Conservation (phyloP, 2,113 vertebrate species). For the Callipepla californica region DNA sequence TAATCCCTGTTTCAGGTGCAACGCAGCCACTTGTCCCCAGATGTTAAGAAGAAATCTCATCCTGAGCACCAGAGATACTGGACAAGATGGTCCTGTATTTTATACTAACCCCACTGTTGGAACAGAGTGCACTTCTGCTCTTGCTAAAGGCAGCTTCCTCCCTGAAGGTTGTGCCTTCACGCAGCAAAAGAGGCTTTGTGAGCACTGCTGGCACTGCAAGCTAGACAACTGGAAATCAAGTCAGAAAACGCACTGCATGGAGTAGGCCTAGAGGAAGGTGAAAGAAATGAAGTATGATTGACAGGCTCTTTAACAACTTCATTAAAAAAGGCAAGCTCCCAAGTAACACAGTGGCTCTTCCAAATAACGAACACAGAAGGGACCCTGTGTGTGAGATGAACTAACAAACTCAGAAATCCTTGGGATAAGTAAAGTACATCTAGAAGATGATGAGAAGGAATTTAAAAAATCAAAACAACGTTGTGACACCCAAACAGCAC, state of each 20-base stretch:
- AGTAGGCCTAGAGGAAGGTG: neutral
- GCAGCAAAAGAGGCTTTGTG: neutral
- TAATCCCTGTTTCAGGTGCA: neutral
- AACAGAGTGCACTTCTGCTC: neutral
- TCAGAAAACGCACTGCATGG: neutral
- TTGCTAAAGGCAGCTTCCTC: neutral
- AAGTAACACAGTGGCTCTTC: neutral
- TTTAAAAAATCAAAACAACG: neutral
- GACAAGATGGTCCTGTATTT: neutral
- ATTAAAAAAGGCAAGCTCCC: neutral
- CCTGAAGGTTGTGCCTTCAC: neutral
- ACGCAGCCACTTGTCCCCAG: fast-evolving
- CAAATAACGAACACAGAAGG: neutral
- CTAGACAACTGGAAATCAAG: neutral
- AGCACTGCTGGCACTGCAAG: neutral
- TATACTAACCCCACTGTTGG: neutral
- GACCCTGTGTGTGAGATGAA: neutral
- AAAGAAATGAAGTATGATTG: neutral
- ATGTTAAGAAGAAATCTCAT: neutral
- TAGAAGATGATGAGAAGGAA: neutral
- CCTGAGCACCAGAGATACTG: neutral
- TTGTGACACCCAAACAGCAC: neutral
- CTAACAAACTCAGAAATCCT: conserved; percentile 1
- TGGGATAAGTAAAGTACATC: neutral
- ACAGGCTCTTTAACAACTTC: neutral